phyloP scores from a whole-genome alignment of 2,797 vertebrate species.

The Hirundo rustica region DNA sequence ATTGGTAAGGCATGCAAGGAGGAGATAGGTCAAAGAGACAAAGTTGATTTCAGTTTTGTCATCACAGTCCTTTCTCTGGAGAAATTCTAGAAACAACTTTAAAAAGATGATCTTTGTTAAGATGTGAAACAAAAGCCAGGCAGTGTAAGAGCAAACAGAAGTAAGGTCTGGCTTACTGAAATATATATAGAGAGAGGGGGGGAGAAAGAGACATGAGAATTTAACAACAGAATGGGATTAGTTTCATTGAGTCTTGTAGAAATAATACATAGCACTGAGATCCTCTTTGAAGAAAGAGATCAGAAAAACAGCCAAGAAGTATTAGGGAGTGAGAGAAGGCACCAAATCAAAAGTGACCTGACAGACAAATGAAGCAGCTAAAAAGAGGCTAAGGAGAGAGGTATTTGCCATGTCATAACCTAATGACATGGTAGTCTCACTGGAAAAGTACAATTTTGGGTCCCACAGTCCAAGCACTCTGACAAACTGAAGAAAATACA shows the following conservation, averaged over 20 bases:
- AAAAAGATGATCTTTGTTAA: constrained; percentile 37
- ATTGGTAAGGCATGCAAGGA: not conserved
- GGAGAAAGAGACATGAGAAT: not conserved
- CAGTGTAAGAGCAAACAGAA: constrained; percentile 23
- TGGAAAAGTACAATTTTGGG: not conserved
- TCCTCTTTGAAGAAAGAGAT: not conserved
- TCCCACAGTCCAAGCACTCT: not conserved
- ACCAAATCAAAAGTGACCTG: not conserved
- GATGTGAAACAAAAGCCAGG: constrained; percentile 30
- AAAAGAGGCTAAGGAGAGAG: not conserved
- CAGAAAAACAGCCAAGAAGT: constrained; percentile 1
- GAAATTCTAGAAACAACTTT: constrained; percentile 53
- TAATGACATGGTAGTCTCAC: not conserved
- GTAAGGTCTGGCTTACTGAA: not conserved
- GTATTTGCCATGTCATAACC: not conserved
- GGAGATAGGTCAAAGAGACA: constrained; percentile 5
- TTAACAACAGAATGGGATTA: constrained; percentile 1
- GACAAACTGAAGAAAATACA: not conserved
- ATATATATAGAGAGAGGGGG: not conserved
- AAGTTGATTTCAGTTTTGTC: constrained; percentile 23
- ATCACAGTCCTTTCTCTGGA: constrained; percentile 13
- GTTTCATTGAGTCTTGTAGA: constrained; percentile 1
- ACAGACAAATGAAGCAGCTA: not conserved
- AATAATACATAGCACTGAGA: not conserved
- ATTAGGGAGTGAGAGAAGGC: not conserved